phyloP scores from a whole-genome alignment of 2,113 vertebrate species.

The Hippotragus niger region DNA sequence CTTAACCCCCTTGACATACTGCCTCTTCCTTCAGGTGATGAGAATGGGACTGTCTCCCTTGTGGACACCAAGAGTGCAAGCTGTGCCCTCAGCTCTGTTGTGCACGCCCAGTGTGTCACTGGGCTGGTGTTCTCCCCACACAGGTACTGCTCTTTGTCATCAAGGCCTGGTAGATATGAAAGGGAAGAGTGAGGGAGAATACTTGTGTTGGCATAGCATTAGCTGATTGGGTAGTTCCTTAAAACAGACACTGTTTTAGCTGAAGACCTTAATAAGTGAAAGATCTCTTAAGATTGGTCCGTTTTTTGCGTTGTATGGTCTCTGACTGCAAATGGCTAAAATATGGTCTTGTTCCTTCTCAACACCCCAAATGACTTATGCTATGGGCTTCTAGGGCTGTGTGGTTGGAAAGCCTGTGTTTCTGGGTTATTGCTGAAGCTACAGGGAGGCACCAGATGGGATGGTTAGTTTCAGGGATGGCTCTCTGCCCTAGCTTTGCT shows the following conservation, averaged over 20 bases:
- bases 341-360: background rate
- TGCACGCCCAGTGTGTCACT: constrained; percentile 87
- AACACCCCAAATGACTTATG: background rate
- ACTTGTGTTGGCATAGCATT: background rate
- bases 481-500: background rate
- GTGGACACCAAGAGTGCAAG: constrained; percentile 87
- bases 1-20: background rate
- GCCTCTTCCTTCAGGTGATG: constrained; percentile 84
- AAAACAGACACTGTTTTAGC: background rate
- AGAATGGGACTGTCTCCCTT: constrained; percentile 88
- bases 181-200: rapidly evolving
- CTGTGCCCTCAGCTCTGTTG: constrained; percentile 69
- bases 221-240: background rate
- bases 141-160: constrained; percentile 79
- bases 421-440: background rate
- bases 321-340: background rate
- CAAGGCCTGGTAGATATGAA: background rate
- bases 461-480: background rate
- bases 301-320: background rate
- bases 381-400: background rate
- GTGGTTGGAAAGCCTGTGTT: background rate
- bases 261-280: background rate
- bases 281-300: background rate
- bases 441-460: background rate
- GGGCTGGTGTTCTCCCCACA: constrained; percentile 91